These are phyloP conservation scores for Plemyria rubiginata DNA, from an alignment of 2,888 invertebrate genomes.

Conservation along the genomic window DNA sequence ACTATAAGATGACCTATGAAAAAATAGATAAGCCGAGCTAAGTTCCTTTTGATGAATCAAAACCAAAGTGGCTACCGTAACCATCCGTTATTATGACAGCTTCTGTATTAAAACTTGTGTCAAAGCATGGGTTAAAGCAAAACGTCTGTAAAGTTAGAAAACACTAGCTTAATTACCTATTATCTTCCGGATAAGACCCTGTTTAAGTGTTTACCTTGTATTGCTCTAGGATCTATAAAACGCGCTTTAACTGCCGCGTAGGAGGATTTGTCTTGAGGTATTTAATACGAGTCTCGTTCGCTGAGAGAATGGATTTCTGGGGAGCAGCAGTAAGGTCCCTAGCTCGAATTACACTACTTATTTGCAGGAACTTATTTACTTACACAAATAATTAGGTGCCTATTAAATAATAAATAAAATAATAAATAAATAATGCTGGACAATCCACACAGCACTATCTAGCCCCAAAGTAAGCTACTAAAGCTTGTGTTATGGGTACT, in stretches of 20 bases:
- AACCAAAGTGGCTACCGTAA: not conserved
- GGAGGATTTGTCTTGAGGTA: not conserved
- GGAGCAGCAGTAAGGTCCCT: not conserved
- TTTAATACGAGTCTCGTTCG: not conserved
- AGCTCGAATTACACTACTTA: no score
- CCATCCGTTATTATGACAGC: not conserved
- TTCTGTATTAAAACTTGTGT: not conserved
- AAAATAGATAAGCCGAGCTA: not conserved
- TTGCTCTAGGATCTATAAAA: conserved; percentile 6
- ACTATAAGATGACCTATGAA: not conserved
- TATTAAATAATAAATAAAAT: no score
- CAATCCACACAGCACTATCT: no score
- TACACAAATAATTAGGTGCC: no score
- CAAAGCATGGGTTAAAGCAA: not conserved
- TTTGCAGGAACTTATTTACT: no score
- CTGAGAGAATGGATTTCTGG: not conserved
- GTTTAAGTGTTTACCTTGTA: conserved; percentile 11
- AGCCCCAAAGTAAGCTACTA: no score
- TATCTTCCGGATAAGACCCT: conserved; percentile 15
- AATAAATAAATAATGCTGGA: no score
- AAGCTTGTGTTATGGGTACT: no score
- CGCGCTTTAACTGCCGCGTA: conserved; percentile 1
- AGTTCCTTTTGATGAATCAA: not conserved
- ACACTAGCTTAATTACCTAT: conserved; percentile 9
- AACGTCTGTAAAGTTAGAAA: not conserved